Percentiles rank a stretch among this genome's conserved stretches.
These are phyloP conservation scores for Rhynchomys soricoides DNA, from an alignment of 2,113 vertebrate species.

Conservation along the genomic window DNA sequence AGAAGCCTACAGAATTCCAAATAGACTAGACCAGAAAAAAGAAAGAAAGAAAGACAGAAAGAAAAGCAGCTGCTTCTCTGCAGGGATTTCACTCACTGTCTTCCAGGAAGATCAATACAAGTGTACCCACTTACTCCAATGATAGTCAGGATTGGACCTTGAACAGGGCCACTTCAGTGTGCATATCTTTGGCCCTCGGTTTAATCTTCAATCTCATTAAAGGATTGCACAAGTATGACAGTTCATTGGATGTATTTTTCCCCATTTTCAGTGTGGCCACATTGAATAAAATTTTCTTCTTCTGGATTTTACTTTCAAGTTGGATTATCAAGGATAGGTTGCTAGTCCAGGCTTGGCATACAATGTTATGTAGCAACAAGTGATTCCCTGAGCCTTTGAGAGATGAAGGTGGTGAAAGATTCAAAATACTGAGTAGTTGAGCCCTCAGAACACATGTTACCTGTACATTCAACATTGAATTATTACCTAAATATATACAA, in stretches of 20 bases:
- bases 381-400: neutral
- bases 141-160: neutral
- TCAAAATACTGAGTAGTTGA: neutral
- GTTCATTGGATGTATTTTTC: neutral
- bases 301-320: neutral
- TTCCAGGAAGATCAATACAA: neutral
- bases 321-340: neutral
- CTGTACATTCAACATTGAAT: neutral
- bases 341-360: rapidly evolving
- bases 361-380: neutral
- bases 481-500: neutral
- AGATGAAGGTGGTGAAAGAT: neutral
- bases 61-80: neutral
- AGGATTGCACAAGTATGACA: neutral
- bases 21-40: too few relatives aligned
- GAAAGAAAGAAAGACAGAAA: too few relatives aligned
- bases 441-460: neutral
- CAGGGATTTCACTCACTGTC: neutral
- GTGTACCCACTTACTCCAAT: neutral
- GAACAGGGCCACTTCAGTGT: neutral
- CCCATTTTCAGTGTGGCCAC: neutral
- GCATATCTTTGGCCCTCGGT: neutral
- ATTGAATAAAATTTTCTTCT: neutral
- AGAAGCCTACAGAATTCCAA: too few relatives aligned
- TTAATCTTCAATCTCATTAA: neutral